These are phyloP conservation scores for Rhadina sibilatrix DNA, from an alignment of 2,113 vertebrate genomes.

Conservation along the genomic window DNA sequence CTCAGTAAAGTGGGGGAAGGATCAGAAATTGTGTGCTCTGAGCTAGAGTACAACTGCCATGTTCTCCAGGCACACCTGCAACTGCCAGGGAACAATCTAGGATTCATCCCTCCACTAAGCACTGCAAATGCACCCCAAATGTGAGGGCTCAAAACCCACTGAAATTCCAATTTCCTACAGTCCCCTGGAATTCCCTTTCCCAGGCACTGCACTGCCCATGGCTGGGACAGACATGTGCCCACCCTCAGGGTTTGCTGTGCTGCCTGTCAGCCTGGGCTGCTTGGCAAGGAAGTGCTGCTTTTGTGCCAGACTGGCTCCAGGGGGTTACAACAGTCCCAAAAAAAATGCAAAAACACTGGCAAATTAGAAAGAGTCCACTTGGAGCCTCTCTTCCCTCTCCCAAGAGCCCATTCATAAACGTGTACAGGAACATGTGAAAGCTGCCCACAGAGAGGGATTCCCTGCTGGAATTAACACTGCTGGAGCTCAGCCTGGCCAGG, in stretches of 20 bases:
- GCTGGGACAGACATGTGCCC: not conserved
- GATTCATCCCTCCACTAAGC: not conserved
- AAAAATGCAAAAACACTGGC: not conserved
- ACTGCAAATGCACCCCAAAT: not conserved
- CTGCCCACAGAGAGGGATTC: not conserved
- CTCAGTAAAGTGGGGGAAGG: not conserved
- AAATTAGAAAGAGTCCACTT: not conserved
- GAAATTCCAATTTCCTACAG: not conserved
- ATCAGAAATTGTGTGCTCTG: not conserved
- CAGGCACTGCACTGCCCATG: not conserved
- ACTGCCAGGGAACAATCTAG: not conserved
- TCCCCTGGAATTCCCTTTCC: not conserved
- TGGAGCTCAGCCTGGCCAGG: not conserved
- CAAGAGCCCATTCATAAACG: not conserved
- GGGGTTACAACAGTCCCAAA: not conserved
- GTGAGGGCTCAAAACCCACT: rapidly evolving
- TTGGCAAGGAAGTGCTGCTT: not conserved
- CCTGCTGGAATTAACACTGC: not conserved
- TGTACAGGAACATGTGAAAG: rapidly evolving
- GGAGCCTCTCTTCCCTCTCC: not conserved
- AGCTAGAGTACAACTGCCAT: not conserved
- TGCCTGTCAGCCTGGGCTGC: not conserved
- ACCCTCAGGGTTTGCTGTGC: not conserved
- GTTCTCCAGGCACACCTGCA: not conserved
- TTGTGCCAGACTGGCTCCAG: not conserved